Conservation (phyloP, 1,140 invertebrate species). For the Phymastichus coffea region DNA sequence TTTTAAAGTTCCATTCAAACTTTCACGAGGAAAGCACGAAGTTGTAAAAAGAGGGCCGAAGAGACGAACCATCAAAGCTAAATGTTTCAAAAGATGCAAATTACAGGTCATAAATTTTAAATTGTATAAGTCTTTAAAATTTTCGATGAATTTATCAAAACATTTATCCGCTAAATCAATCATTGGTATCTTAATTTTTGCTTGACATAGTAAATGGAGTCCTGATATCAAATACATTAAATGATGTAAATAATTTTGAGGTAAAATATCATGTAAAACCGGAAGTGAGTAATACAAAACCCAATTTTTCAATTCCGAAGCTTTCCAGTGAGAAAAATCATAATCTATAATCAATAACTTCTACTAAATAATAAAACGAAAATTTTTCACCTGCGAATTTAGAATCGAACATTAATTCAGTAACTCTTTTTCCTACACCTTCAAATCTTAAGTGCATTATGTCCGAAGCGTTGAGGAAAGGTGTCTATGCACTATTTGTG, state of each 20-base stretch:
- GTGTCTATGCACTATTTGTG: conserved; percentile 18
- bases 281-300: conserved; percentile 19
- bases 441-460: conserved; percentile 14
- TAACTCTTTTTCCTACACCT: conserved; percentile 18
- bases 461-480: conserved; percentile 9
- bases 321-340: conserved; percentile 23
- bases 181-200: background rate
- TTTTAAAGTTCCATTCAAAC: too few relatives aligned
- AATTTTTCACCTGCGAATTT: conserved; percentile 1
- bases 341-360: conserved; percentile 14
- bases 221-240: background rate
- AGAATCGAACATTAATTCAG: conserved; percentile 14
- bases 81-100: conserved; percentile 16
- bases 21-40: too few relatives aligned
- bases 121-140: conserved; percentile 6
- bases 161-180: background rate
- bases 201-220: conserved; percentile 1
- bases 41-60: too few relatives aligned
- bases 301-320: conserved; percentile 19
- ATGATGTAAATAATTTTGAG: conserved; percentile 12
- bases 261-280: conserved; percentile 14
- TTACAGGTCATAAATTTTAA: conserved; percentile 12
- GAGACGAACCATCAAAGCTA: too few relatives aligned
- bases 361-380: background rate
- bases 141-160: too few relatives aligned